A percentile compares a stretch with the other conserved stretches of the same genome.
Conservation (phyloP, 2,113 vertebrate species). For the Hippocampus barbouri region DNA sequence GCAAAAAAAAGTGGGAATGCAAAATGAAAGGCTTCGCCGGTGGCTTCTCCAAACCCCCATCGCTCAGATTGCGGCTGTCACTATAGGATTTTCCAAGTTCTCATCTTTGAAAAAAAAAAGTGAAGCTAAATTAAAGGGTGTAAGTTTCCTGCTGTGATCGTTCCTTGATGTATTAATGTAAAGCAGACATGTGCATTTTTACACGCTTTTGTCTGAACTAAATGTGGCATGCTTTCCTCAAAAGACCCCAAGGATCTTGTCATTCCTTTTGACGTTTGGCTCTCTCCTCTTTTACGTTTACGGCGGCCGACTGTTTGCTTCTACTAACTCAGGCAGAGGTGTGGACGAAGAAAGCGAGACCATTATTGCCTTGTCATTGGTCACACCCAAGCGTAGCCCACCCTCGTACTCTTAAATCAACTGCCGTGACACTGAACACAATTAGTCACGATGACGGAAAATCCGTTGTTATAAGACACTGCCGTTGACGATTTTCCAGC, state of each 20-base stretch:
- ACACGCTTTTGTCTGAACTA: not conserved
- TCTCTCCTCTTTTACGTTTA: too few species aligned
- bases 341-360: too few species aligned
- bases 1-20: conserved; percentile 7
- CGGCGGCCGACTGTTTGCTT: too few species aligned
- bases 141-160: not conserved
- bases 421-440: too few species aligned
- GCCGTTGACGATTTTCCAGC: too few species aligned
- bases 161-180: not conserved
- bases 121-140: conserved; percentile 26
- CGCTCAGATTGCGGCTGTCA: conserved; percentile 34
- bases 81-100: conserved; percentile 9
- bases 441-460: too few species aligned
- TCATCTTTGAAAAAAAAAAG: conserved; percentile 22
- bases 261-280: too few species aligned
- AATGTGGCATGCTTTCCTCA: not conserved
- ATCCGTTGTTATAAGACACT: too few species aligned
- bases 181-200: not conserved
- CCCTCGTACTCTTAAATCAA: too few species aligned
- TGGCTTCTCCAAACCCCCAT: conserved; percentile 24
- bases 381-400: too few species aligned
- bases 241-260: not conserved
- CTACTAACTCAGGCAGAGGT: too few species aligned
- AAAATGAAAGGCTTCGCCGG: conserved; percentile 28
- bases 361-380: too few species aligned